phyloP scores from a whole-genome alignment of 37 sponge, comb jelly and placozoan genomes.

The Cliona cf. orientalis region DNA sequence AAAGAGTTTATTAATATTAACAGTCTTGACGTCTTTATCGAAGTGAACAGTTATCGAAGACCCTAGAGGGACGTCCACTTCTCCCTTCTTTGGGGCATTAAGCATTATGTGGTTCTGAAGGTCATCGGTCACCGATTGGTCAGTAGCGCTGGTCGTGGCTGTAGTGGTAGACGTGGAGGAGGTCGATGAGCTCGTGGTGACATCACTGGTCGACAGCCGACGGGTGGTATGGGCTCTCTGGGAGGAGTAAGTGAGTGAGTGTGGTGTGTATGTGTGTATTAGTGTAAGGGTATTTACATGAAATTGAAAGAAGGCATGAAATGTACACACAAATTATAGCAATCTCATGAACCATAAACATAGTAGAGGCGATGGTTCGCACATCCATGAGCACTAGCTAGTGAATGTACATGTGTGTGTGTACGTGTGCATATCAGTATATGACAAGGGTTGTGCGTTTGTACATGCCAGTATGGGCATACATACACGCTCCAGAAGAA shows the following conservation, averaged over 20 bases:
- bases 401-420: too few species aligned
- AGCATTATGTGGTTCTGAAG: conserved; percentile 31
- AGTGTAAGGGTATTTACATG: background rate
- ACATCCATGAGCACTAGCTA: too few species aligned
- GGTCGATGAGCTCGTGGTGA: background rate
- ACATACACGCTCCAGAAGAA: too few species aligned
- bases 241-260: background rate
- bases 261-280: background rate
- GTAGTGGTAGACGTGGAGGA: background rate
- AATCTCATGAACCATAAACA: too few species aligned
- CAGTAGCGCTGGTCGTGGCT: background rate
- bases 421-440: too few species aligned
- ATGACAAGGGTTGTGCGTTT: too few species aligned
- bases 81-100: conserved; percentile 19
- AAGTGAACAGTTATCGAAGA: conserved; percentile 38
- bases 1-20: conserved; percentile 67
- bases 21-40: conserved; percentile 59
- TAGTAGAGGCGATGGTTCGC: too few species aligned
- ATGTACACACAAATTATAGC: too few species aligned
- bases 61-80: conserved; percentile 22
- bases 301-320: too few species aligned
- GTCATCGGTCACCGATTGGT: too few species aligned
- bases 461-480: too few species aligned
- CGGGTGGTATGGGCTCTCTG: conserved; percentile 6
- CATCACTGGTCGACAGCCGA: conserved; percentile 33